These are phyloP conservation scores for Theonella swinhoei DNA, from an alignment of 37 sponge, comb jelly and placozoan species.

Conservation along the genomic window DNA sequence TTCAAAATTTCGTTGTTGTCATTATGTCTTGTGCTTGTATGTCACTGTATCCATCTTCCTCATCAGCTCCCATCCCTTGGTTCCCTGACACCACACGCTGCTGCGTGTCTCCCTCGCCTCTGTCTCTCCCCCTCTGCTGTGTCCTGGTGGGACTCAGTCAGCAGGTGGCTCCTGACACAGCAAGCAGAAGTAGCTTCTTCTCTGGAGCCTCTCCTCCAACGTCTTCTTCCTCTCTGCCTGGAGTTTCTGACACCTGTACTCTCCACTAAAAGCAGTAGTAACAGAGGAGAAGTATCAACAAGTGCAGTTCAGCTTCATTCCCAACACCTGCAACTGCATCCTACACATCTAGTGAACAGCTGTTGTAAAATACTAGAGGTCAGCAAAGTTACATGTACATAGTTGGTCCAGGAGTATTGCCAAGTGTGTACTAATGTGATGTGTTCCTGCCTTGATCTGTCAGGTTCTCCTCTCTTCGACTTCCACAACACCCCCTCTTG, in stretches of 20 bases:
- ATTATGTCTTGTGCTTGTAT: not conserved
- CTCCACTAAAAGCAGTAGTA: not conserved
- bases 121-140: conserved; percentile 22
- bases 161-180: conserved; percentile 23
- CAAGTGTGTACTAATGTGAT: too few species aligned
- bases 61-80: conserved; percentile 16
- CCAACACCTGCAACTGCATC: conserved; percentile 26
- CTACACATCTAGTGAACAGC: conserved; percentile 18
- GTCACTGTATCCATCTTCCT: too few species aligned
- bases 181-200: not conserved
- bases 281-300: not conserved
- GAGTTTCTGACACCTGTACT: conserved; percentile 30
- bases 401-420: too few species aligned
- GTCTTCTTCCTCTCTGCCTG: conserved; percentile 1
- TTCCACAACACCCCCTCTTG: not conserved
- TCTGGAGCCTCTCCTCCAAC: not conserved
- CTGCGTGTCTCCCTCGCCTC: conserved; percentile 13
- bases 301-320: not conserved
- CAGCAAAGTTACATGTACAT: too few species aligned
- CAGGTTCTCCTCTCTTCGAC: not conserved
- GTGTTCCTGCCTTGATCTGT: too few species aligned
- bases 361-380: conserved; percentile 50
- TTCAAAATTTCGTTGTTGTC: not conserved
- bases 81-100: conserved; percentile 16
- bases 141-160: conserved; percentile 45